phyloP scores from a whole-genome alignment of 2,113 vertebrate species.

The Pandion haliaetus region DNA sequence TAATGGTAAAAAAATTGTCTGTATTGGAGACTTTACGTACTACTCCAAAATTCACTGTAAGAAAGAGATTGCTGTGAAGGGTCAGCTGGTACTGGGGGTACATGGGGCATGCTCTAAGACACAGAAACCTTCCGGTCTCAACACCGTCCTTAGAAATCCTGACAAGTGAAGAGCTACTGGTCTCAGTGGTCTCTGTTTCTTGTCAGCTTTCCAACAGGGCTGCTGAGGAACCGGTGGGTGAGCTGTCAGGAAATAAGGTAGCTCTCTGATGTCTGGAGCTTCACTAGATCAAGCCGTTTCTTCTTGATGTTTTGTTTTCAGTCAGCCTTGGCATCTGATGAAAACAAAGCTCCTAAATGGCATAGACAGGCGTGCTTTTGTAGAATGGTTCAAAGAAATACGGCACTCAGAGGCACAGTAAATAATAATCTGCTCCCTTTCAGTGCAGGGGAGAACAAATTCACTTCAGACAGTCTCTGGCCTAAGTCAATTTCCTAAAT shows the following conservation, averaged over 20 bases:
- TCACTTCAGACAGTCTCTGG: background rate
- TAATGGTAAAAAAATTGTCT: background rate
- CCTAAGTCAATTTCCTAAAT: background rate
- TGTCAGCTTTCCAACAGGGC: background rate
- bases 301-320: background rate
- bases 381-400: background rate
- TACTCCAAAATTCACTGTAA: background rate
- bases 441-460: background rate
- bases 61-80: background rate
- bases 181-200: background rate
- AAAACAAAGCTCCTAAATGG: background rate
- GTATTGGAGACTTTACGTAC: background rate
- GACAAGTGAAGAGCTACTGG: background rate
- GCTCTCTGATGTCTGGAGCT: background rate
- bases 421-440: background rate
- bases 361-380: background rate
- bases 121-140: background rate
- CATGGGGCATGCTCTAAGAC: background rate
- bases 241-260: background rate
- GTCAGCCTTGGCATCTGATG: background rate
- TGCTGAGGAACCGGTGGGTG: background rate
- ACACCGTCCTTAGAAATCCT: background rate
- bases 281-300: background rate
- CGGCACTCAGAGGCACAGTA: background rate
- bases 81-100: background rate